Evolutionary conservation across 2,888 invertebrate genomes (phyloP).

Genomic region (Pyrrhosoma nymphula): DNA sequence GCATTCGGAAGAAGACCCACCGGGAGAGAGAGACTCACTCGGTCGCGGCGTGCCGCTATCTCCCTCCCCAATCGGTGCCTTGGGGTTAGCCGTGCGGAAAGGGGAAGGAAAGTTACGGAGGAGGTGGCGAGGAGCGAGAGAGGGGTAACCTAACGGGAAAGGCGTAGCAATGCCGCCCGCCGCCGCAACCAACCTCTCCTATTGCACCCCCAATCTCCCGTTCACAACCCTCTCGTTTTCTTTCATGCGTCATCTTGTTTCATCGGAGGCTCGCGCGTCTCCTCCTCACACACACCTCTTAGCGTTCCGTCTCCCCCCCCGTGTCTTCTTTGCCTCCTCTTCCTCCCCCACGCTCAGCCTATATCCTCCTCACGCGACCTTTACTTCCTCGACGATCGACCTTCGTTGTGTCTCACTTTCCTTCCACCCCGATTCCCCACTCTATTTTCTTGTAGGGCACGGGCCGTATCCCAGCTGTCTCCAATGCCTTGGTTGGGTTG

Average conservation of each 20-base stretch:
- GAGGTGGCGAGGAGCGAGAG: neutral
- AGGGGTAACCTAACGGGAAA: neutral
- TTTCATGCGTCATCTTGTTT: slow-evolving; percentile 14
- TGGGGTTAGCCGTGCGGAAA: slow-evolving; percentile 1
- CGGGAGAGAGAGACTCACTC: neutral
- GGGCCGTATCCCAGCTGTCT: neutral
- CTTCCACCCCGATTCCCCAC: neutral
- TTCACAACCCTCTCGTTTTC: neutral
- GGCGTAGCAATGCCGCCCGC: neutral
- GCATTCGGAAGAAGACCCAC: neutral
- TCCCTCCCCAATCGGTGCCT: neutral
- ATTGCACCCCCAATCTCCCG: too few species aligned
- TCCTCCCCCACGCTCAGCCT: neutral
- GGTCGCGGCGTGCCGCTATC: neutral
- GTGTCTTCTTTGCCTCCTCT: too few species aligned
- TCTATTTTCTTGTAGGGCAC: neutral
- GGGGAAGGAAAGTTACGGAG: slow-evolving; percentile 13
- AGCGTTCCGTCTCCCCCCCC: neutral
- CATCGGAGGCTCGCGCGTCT: neutral
- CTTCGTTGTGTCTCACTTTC: neutral
- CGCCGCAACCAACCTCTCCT: neutral
- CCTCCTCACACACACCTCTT: neutral
- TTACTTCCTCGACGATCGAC: neutral
- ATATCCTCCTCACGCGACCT: slow-evolving; percentile 5
- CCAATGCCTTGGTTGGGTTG: neutral